Base-by-base conservation (phyloP, 1,140 invertebrate genomes). In the Teleopsis dalmanni region DNA sequence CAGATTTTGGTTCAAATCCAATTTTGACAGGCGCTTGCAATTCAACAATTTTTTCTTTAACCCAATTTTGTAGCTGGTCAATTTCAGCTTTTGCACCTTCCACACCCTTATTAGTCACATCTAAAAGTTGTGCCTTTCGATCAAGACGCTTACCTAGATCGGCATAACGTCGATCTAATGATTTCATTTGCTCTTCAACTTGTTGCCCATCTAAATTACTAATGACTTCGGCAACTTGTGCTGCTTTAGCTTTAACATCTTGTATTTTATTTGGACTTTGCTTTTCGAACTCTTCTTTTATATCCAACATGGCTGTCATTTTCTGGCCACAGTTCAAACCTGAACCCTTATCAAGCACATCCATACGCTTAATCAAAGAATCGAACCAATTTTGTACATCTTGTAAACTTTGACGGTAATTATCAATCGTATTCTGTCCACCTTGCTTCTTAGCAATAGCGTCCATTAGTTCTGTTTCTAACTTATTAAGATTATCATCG, bases 191-290 rank as follows among this genome's bases (percentile, higher is more conserved):
- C 63, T 95, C 91, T 65, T 94, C 89, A 16, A 95, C 83, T 70
- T 94, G 88, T 56, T 94, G 89, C 0, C 84, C 84, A 68, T 95
- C 92, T 33, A 90, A 72, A 69, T 87, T 90, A 64, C 85, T 90
- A 2, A 90, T 84, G 27, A 88, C 79, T 47, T 86, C 82, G 41
- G 82, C 84, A 22, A 90, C 84, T 67, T 84, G 75, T 9, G 78
- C 69, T 1, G 81, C 85, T 22, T 86, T 74, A 35, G 73, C 70
- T 56, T 84, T 86, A 0, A 88, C 76, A 50, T 81, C 78, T 19
- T 80, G 78, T 22, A 86, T 67, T 57, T 78, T 81, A 16, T 77
- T 76, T 57, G 84, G 79, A 8, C 83, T 82, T 56, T 81, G 74
- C 50, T 76, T 75, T 48, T 85, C 81, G 56, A 85, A 87, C 59